phyloP scores from a whole-genome alignment of 2,113 vertebrate species.

The Gallinago media region DNA sequence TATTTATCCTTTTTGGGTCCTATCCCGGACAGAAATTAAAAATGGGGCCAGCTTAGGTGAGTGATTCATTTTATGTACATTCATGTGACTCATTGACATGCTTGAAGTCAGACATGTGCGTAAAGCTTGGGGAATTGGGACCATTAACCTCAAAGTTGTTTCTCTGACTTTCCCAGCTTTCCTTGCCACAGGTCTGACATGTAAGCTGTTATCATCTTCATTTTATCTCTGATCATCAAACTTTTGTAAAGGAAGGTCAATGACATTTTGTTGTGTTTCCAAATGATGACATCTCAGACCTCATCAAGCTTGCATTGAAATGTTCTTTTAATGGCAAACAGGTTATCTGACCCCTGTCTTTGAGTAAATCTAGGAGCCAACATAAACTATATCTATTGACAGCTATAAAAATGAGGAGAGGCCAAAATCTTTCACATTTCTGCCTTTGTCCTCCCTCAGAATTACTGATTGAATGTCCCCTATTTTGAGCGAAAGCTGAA shows the following conservation, averaged over 20 bases:
- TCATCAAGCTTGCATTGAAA: slow-evolving; percentile 19
- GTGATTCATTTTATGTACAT: rapidly evolving
- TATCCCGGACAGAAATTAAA: neutral
- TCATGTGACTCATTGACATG: neutral
- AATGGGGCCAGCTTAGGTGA: rapidly evolving
- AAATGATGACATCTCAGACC: neutral
- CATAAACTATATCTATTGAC: slow-evolving; percentile 27
- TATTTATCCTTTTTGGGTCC: neutral
- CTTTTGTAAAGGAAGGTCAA: neutral
- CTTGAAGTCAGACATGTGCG: neutral
- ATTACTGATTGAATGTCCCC: slow-evolving; percentile 66
- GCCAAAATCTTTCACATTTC: slow-evolving; percentile 37
- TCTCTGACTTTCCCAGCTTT: neutral
- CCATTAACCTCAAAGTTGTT: neutral
- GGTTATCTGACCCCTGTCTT: neutral
- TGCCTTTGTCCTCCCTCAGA: slow-evolving; percentile 16
- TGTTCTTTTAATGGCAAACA: slow-evolving; percentile 29
- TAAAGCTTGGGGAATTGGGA: neutral
- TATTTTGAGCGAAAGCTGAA: slow-evolving; percentile 56
- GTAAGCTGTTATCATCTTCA: neutral
- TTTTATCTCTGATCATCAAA: neutral
- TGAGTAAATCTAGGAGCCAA: slow-evolving; percentile 18
- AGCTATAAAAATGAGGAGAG: slow-evolving; percentile 47
- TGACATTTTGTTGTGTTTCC: neutral
- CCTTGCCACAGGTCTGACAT: neutral